These are phyloP conservation scores for Pycnonotus jocosus DNA, from an alignment of 2,113 vertebrate species.

Conservation along the genomic window DNA sequence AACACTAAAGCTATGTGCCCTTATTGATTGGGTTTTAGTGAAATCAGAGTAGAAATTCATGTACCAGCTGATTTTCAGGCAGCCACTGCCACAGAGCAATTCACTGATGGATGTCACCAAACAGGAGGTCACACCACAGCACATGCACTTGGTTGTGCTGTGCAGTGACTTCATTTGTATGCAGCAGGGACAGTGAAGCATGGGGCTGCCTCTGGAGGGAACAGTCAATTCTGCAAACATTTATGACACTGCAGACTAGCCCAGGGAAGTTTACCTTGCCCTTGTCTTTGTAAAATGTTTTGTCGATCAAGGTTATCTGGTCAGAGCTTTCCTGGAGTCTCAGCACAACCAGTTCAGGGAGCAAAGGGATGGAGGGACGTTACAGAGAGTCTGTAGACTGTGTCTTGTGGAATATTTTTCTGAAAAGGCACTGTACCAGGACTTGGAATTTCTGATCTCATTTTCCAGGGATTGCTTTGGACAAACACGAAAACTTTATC, in stretches of 20 bases:
- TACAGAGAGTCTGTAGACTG: not conserved
- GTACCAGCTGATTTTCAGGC: constrained; percentile 28
- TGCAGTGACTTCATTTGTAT: constrained; percentile 30
- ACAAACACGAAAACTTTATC: not conserved
- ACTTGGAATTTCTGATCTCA: not conserved
- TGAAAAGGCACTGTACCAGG: not conserved
- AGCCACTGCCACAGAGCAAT: not conserved
- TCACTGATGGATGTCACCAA: constrained; percentile 36
- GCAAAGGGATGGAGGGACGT: not conserved
- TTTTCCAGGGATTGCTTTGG: not conserved
- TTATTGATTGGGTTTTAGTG: constrained; percentile 37
- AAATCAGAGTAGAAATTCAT: constrained; percentile 46
- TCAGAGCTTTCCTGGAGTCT: not conserved
- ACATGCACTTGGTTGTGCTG: not conserved
- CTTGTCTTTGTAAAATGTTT: constrained; percentile 2
- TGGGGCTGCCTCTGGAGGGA: constrained; percentile 17
- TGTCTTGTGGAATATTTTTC: not conserved
- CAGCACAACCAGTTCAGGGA: not conserved
- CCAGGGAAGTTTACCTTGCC: constrained; percentile 21
- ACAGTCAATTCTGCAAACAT: constrained; percentile 29
- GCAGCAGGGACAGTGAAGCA: not conserved
- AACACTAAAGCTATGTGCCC: not conserved
- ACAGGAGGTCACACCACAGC: constrained; percentile 20
- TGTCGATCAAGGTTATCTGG: constrained; percentile 10
- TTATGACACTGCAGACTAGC: not conserved